Evolutionary conservation across 2,797 vertebrate species (phyloP), one percentile per base, ranked within the genome.

Genomic region (Chelonia mydas): DNA sequence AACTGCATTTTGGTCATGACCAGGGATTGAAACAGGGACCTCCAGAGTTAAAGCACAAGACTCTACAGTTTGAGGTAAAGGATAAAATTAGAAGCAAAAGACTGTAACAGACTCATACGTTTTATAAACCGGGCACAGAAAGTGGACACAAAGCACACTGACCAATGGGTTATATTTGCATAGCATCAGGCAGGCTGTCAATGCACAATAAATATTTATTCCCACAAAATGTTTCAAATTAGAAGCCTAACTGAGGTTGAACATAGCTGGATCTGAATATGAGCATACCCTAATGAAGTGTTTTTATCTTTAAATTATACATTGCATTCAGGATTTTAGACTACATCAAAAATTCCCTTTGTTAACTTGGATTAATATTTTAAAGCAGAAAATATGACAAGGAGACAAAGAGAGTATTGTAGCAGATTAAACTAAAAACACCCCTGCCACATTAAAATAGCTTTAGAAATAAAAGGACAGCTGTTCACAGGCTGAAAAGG

Each of bases 171-270:
- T 92, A 25, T 2, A 1, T 91, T 95, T 91, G 74, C 45, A 9
- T 77, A 47, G 45, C 25, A 77, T 16, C 27, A 93, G 92, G 81
- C 54, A 95, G 59, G 57, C 50, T 89, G 59, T 78, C 95, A 97
- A 97, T 92, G 86, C 68, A 92, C 93, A 96, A 92, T 97, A 97
- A 97, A 96, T 96, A 96, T 97, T 97, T 96, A 96, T 97, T 96
- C 88, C 94, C 95, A 88, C 28, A 95, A 90, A 96, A 50, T 6
- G 1, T 86, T 90, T 95, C 90, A 61, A 95, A 89, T 84, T 72
- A 93, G 86, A 68, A 94, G 83, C 88, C 95, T 92, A 94, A 95
- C 53, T 91, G 84, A 91, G 94, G 83, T 92, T 86, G 96, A 97
- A 95, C 82, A 90, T 83, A 85, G 90, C 94, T 93, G 86, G 91